A percentile compares a stretch with the other conserved stretches of the same genome.
phyloP scores from a whole-genome alignment of 2,888 invertebrate genomes.

The Encarsia formosa region DNA sequence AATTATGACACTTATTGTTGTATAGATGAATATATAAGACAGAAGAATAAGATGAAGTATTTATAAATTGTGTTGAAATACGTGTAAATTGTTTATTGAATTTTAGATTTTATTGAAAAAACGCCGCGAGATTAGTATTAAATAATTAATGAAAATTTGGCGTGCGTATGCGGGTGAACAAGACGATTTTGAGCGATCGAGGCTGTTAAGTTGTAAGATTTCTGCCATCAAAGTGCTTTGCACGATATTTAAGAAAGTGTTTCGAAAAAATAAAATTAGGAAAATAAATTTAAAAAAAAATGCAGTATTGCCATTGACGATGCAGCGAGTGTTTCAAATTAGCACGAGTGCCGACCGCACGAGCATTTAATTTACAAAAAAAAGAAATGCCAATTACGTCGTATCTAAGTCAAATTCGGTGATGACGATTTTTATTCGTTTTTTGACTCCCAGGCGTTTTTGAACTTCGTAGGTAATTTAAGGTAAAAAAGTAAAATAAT shows the following conservation, averaged over 20 bases:
- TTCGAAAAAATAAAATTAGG: too few species aligned
- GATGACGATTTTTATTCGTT: too few species aligned
- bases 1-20: slow-evolving; percentile 44
- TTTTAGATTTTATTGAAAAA: slow-evolving; percentile 43
- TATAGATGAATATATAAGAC: slow-evolving; percentile 38
- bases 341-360: too few species aligned
- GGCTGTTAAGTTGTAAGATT: slow-evolving; percentile 1
- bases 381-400: too few species aligned
- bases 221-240: too few species aligned
- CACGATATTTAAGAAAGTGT: not conserved
- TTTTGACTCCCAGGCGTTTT: too few species aligned
- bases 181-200: slow-evolving; percentile 5
- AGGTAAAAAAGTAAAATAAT: too few species aligned
- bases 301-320: too few species aligned
- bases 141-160: slow-evolving; percentile 13
- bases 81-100: slow-evolving; percentile 48
- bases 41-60: slow-evolving; percentile 32
- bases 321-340: too few species aligned
- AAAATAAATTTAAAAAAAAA: slow-evolving; percentile 2
- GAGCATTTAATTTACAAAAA: too few species aligned
- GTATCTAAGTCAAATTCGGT: too few species aligned
- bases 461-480: too few species aligned
- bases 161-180: slow-evolving; percentile 18
- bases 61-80: slow-evolving; percentile 47
- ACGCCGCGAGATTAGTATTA: slow-evolving; percentile 15